These are phyloP conservation scores for Helicoverpa assulta DNA, from an alignment of 2,888 invertebrate genomes.

Conservation along the genomic window DNA sequence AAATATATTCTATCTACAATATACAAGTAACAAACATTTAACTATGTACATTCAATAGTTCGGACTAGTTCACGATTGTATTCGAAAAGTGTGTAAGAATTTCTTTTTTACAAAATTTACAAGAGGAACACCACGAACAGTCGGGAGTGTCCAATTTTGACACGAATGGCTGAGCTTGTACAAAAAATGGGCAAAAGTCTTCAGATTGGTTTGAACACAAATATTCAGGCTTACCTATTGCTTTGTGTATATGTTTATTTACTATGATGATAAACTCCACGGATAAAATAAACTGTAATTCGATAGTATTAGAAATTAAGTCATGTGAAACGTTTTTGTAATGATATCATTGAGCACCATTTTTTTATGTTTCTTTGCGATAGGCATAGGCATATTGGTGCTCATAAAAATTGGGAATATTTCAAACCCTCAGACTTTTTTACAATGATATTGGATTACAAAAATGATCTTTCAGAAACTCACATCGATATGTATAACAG, in stretches of 20 bases:
- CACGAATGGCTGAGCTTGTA: slow-evolving; percentile 63
- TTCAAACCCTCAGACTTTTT: slow-evolving; percentile 8
- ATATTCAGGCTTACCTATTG: slow-evolving; percentile 14
- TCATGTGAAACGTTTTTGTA: no score
- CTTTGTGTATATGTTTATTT: not conserved
- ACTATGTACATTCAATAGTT: slow-evolving; percentile 89
- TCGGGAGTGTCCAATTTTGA: slow-evolving; percentile 66
- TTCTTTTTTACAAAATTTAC: slow-evolving; percentile 84
- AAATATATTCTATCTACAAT: slow-evolving; percentile 90
- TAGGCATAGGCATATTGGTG: not conserved
- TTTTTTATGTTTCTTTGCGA: not conserved
- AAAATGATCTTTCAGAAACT: slow-evolving; percentile 34
- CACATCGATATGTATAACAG: slow-evolving; percentile 40
- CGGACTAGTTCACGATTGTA: slow-evolving; percentile 88
- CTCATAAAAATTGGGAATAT: not conserved
- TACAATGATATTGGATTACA: slow-evolving; percentile 29
- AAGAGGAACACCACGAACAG: slow-evolving; percentile 77
- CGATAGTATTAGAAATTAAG: slow-evolving; percentile 16
- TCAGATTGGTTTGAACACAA: slow-evolving; percentile 12
- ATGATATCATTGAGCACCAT: not conserved
- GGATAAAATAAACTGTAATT: slow-evolving; percentile 37
- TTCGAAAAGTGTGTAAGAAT: slow-evolving; percentile 79
- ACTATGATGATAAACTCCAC: not conserved
- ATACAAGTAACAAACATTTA: slow-evolving; percentile 90
- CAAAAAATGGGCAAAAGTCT: slow-evolving; percentile 33